Conservation (phyloP, 2,888 invertebrate genomes). For the Sclerodermus sp. region DNA sequence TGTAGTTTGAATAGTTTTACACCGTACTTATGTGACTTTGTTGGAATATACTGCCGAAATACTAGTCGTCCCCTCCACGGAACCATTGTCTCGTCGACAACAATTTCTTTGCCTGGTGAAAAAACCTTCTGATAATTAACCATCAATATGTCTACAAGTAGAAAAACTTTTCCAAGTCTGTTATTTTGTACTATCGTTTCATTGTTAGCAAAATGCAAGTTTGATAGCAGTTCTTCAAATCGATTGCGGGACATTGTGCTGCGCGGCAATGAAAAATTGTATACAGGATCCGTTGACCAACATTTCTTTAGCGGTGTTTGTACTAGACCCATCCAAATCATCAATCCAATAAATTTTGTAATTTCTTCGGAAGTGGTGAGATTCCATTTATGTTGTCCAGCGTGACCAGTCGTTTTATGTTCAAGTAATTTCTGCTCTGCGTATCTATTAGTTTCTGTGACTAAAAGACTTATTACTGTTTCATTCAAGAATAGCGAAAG, state of each 20-base stretch:
- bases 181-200: conserved; percentile 11
- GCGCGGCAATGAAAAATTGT: conserved; percentile 19
- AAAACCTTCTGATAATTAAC: conserved; percentile 19
- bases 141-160: conserved; percentile 15
- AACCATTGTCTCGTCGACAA: conserved; percentile 30
- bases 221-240: conserved; percentile 24
- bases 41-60: conserved; percentile 29
- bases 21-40: conserved; percentile 27
- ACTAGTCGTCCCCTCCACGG: conserved; percentile 28
- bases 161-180: conserved; percentile 19
- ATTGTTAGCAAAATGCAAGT: conserved; percentile 19
- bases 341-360: conserved; percentile 24
- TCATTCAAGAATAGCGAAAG: conserved; percentile 16
- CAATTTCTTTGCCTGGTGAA: conserved; percentile 23
- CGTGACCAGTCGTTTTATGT: conserved; percentile 13
- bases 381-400: conserved; percentile 24
- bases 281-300: conserved; percentile 23
- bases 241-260: conserved; percentile 21
- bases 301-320: conserved; percentile 17
- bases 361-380: conserved; percentile 28
- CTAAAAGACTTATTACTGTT: conserved; percentile 17
- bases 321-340: conserved; percentile 25
- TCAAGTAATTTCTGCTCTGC: conserved; percentile 21
- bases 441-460: conserved; percentile 24
- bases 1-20: conserved; percentile 29